phyloP scores from a whole-genome alignment of 1,140 invertebrate genomes.

The Leptinotarsa lineolata region DNA sequence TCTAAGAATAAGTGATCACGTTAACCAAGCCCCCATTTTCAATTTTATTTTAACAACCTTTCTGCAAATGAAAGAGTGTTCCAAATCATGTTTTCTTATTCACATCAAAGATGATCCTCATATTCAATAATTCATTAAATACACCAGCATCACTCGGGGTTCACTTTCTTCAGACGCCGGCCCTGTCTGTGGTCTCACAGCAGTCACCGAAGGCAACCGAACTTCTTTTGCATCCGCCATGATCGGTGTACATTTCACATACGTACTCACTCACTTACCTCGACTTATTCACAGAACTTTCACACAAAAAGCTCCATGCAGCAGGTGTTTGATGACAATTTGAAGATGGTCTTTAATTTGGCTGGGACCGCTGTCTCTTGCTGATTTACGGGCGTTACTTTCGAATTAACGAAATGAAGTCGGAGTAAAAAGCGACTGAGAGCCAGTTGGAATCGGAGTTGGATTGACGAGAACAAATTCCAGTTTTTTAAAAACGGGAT shows the following conservation, averaged over 20 bases:
- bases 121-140: too few relatives aligned
- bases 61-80: too few relatives aligned
- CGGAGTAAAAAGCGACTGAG: not conserved
- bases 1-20: too few relatives aligned
- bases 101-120: too few relatives aligned
- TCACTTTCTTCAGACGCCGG: not conserved
- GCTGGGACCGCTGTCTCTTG: constrained; percentile 8
- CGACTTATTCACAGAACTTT: constrained; percentile 9
- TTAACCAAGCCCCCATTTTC: too few relatives aligned
- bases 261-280: constrained; percentile 10
- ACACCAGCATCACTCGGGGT: too few relatives aligned
- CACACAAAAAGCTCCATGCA: constrained; percentile 7
- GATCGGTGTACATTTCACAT: constrained; percentile 15
- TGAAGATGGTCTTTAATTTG: constrained; percentile 17
- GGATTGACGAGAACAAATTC: not conserved
- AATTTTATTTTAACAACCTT: too few relatives aligned
- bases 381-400: constrained; percentile 14
- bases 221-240: constrained; percentile 36
- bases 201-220: constrained; percentile 42
- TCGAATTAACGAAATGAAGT: constrained; percentile 19
- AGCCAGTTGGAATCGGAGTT: not conserved
- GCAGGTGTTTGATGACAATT: constrained; percentile 22
- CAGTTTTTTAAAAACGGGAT: not conserved
- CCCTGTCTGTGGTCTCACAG: constrained; percentile 43
- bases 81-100: too few relatives aligned